Percentiles rank a stretch among this genome's conserved stretches.
These are phyloP conservation scores for Neolamprologus cancellatus DNA, from an alignment of 2,113 vertebrate species.

Conservation along the genomic window DNA sequence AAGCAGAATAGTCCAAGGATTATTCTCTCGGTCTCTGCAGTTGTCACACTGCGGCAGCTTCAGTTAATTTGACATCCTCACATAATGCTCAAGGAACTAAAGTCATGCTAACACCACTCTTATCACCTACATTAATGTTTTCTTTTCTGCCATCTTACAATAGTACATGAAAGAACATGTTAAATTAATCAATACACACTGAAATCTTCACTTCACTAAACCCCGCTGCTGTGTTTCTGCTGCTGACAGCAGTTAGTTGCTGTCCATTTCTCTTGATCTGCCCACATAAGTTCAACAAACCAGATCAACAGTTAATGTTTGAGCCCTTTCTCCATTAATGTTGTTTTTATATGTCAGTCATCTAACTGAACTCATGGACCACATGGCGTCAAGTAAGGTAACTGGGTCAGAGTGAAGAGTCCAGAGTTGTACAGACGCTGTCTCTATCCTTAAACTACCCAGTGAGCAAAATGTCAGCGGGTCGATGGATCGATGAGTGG, in stretches of 20 bases:
- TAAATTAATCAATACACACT: background rate
- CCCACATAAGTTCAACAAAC: background rate
- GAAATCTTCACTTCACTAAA: background rate
- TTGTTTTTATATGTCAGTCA: background rate
- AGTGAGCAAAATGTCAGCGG: background rate
- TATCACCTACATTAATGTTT: background rate
- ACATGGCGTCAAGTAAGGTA: background rate
- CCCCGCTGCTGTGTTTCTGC: fast-evolving
- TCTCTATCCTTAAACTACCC: background rate
- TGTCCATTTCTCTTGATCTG: background rate
- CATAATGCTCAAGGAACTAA: background rate
- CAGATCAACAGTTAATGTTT: background rate
- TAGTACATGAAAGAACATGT: background rate
- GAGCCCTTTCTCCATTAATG: background rate
- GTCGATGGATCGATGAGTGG: background rate
- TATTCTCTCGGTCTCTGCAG: background rate
- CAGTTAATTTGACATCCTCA: background rate
- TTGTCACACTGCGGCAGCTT: background rate
- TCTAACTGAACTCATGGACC: background rate
- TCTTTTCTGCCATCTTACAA: background rate
- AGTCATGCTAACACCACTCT: background rate
- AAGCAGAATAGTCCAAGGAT: background rate
- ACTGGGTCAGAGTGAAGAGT: background rate
- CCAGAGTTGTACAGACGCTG: background rate
- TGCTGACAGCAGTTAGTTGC: background rate